Percentiles rank a stretch among this genome's conserved stretches.
Evolutionary conservation across 2,113 vertebrate species (phyloP).

Genomic region (Procavia capensis): DNA sequence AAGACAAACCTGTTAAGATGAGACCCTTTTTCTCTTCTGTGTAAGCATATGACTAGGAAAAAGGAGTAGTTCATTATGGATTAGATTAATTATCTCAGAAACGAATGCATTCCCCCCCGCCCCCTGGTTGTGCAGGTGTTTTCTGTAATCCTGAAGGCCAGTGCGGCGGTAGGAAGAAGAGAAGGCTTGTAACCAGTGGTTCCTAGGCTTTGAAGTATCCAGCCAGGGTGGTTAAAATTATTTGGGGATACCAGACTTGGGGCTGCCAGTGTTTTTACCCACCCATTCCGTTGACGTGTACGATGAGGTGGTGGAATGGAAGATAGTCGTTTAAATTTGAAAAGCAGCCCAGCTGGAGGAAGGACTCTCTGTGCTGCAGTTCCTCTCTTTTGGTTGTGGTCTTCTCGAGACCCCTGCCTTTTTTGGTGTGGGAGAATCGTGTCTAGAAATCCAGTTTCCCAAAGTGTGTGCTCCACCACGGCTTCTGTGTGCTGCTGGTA

Average conservation of each 20-base stretch:
- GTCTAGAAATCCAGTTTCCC: conserved; percentile 21
- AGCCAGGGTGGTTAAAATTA: background rate
- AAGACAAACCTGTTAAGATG: conserved; percentile 28
- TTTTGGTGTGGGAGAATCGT: background rate
- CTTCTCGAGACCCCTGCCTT: background rate
- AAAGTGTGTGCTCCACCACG: background rate
- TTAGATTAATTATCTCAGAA: conserved; percentile 39
- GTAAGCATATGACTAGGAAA: background rate
- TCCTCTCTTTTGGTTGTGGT: background rate
- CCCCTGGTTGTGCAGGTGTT: background rate
- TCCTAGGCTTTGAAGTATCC: background rate
- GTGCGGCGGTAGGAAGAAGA: background rate
- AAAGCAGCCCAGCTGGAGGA: background rate
- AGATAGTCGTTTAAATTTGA: conserved; percentile 16
- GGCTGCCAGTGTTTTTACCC: background rate
- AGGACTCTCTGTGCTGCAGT: background rate
- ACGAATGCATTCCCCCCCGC: background rate
- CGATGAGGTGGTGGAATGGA: background rate
- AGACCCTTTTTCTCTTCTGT: conserved; percentile 55
- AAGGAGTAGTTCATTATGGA: conserved; percentile 44
- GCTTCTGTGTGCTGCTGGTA: background rate
- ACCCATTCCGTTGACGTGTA: background rate
- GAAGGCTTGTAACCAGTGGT: background rate
- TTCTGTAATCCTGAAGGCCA: conserved; percentile 26
- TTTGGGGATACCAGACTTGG: background rate